These are phyloP conservation scores for Leistus spinibarbis DNA, from an alignment of 2,888 invertebrate genomes.

Conservation along the genomic window DNA sequence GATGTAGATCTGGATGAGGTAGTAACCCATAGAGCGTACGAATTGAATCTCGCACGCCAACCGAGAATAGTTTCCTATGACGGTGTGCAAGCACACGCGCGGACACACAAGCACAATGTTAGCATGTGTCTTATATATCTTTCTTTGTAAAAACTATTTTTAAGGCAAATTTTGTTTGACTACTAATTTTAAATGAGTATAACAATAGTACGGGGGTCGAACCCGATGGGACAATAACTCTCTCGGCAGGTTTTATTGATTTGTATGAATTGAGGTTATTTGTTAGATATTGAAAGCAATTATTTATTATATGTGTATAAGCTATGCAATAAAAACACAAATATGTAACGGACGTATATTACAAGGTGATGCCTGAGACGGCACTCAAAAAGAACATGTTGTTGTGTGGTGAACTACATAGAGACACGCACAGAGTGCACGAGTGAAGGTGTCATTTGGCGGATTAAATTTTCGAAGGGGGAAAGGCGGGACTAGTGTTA, in stretches of 20 bases:
- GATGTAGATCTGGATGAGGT: conserved; percentile 97
- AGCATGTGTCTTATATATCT: not conserved
- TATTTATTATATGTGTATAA: not conserved
- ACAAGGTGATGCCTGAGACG: conserved; percentile 17
- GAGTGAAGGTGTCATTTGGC: conserved; percentile 33
- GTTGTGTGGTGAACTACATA: not conserved
- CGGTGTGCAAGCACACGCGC: not conserved
- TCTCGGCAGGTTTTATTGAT: not conserved
- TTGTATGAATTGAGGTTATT: not conserved
- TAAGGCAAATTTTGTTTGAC: not conserved
- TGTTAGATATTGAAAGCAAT: not conserved
- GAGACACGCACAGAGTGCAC: conserved; percentile 17
- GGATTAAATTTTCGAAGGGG: not conserved
- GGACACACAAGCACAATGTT: conserved; percentile 9
- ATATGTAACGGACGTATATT: not conserved
- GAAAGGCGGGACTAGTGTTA: conserved; percentile 41
- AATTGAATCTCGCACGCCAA: conserved; percentile 96
- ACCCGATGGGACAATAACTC: not conserved
- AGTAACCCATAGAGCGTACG: conserved; percentile 97
- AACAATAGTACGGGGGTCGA: not conserved
- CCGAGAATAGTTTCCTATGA: conserved; percentile 92
- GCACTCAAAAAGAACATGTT: conserved; percentile 9
- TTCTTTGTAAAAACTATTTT: not conserved
- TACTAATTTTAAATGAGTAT: not conserved
- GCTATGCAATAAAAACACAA: not conserved